Conservation (phyloP, 2,113 vertebrate species). For the Danionella cerebrum region DNA sequence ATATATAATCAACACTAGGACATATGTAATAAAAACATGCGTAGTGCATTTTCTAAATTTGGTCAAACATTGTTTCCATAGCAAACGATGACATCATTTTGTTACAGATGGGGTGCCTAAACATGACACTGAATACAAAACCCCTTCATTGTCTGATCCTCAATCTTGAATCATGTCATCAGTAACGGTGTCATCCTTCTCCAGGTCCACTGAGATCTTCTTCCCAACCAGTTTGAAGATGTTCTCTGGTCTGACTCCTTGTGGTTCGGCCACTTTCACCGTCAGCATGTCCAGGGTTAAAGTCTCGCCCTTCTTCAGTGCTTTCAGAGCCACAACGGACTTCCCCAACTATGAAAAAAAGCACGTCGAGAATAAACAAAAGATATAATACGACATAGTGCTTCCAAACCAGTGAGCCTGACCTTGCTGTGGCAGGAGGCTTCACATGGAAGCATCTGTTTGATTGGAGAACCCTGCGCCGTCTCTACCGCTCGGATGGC, state of each 20-base stretch:
- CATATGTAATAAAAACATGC: too few relatives aligned
- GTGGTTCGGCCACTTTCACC: slow-evolving; percentile 88
- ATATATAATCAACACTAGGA: too few relatives aligned
- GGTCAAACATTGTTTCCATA: too few relatives aligned
- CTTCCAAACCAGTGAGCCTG: too few relatives aligned
- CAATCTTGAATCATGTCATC: slow-evolving; percentile 70
- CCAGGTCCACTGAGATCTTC: slow-evolving; percentile 63
- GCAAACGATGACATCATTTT: too few relatives aligned
- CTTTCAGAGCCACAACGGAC: slow-evolving; percentile 82
- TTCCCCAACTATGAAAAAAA: slow-evolving; percentile 78
- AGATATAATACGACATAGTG: too few relatives aligned
- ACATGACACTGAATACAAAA: too few relatives aligned
- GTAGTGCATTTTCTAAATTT: too few relatives aligned
- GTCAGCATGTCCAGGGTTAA: slow-evolving; percentile 83
- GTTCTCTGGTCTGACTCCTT: slow-evolving; percentile 79
- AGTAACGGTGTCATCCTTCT: slow-evolving; percentile 77
- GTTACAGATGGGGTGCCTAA: too few relatives aligned
- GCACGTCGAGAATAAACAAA: neutral
- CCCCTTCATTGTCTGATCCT: neutral
- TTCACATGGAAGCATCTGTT: slow-evolving; percentile 83
- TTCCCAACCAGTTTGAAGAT: slow-evolving; percentile 87
- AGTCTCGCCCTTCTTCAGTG: slow-evolving; percentile 70
- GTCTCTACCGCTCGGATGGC: slow-evolving; percentile 80
- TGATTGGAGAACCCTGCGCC: slow-evolving; percentile 75
- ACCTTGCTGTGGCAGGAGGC: slow-evolving; percentile 89